phyloP scores from a whole-genome alignment of 2,888 invertebrate species.

The Eulithis testata region DNA sequence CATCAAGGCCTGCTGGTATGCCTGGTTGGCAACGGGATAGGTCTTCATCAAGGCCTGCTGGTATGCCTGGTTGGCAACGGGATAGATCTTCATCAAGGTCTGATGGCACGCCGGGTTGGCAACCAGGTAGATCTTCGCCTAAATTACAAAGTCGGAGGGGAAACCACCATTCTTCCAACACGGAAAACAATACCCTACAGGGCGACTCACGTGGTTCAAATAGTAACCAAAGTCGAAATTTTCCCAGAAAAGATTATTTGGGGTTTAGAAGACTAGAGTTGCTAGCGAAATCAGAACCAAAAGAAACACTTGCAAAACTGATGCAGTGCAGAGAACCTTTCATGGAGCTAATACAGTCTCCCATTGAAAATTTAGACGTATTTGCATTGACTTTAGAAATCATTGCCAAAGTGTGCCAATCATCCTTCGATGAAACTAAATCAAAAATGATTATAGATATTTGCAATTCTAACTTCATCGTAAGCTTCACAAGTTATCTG shows the following conservation, averaged over 20 bases:
- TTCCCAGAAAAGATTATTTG: slow-evolving; percentile 28
- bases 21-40: no score
- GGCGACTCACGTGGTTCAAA: slow-evolving; percentile 4
- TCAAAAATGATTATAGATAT: slow-evolving; percentile 60
- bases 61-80: no score
- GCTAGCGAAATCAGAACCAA: slow-evolving; percentile 58
- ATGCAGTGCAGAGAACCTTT: slow-evolving; percentile 60
- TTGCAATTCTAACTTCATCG: slow-evolving; percentile 65
- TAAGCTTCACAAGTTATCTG: slow-evolving; percentile 59
- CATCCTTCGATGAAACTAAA: slow-evolving; percentile 66
- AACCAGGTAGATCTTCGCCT: slow-evolving; percentile 3
- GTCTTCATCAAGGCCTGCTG: no score
- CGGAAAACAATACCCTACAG: not conserved
- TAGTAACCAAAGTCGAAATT: slow-evolving; percentile 8
- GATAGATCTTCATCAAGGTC: no score
- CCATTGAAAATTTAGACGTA: slow-evolving; percentile 60
- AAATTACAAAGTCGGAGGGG: slow-evolving; percentile 6
- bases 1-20: no score
- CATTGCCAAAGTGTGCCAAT: slow-evolving; percentile 64
- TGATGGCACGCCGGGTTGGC: not conserved
- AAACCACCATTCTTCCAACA: slow-evolving; percentile 1
- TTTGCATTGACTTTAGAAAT: slow-evolving; percentile 68
- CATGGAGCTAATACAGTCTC: slow-evolving; percentile 56
- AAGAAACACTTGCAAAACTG: slow-evolving; percentile 63
- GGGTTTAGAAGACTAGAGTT: slow-evolving; percentile 61